Evolutionary conservation across 2,888 invertebrate species (phyloP).

Genomic region (Teleogryllus oceanicus): DNA sequence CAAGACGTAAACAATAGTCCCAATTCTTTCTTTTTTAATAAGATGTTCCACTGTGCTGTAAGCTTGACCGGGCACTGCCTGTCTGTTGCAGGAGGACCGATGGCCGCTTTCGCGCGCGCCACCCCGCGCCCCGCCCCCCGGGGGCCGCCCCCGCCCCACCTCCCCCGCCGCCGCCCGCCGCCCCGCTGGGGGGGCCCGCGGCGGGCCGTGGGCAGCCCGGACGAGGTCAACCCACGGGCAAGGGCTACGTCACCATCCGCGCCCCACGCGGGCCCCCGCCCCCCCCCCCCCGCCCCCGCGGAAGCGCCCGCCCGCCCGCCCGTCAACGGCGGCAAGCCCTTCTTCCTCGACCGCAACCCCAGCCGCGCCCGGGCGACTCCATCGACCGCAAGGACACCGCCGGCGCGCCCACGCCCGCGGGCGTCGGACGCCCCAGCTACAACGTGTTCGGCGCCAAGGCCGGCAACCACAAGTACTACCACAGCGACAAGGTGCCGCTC

Average conservation of each 20-base stretch:
- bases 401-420: neutral
- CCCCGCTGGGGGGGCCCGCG: neutral
- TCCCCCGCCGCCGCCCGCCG: no score
- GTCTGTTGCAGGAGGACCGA: no score
- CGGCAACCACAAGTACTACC: constrained; percentile 31
- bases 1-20: no score
- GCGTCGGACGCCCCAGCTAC: constrained; percentile 12
- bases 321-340: constrained; percentile 67
- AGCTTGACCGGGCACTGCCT: no score
- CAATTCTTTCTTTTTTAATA: no score
- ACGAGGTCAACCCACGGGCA: neutral
- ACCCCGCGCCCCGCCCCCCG: no score
- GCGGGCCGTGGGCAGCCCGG: neutral
- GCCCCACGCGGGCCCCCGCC: neutral
- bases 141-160: no score
- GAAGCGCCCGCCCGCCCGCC: neutral
- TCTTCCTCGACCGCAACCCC: constrained; percentile 66
- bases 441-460: constrained; percentile 32
- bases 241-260: neutral
- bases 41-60: no score
- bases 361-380: constrained; percentile 45
- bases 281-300: neutral
- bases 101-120: no score
- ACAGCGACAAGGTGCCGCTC: constrained; percentile 57
- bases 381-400: constrained; percentile 56